A percentile compares a stretch with the other conserved stretches of the same genome.
These are phyloP conservation scores for Pycnonotus jocosus DNA, from an alignment of 2,113 vertebrate genomes.

Conservation along the genomic window DNA sequence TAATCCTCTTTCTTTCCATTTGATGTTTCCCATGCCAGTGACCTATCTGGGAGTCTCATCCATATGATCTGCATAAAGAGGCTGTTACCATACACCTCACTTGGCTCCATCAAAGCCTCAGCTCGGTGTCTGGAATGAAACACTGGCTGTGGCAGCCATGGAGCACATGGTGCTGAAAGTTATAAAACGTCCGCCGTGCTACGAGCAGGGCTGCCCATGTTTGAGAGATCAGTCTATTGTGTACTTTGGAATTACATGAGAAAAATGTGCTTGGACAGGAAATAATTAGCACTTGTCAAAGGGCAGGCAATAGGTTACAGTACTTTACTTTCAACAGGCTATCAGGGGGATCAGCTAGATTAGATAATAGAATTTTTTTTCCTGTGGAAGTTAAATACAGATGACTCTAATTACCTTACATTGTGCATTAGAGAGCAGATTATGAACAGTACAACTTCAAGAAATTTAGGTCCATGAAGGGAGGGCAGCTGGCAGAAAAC, in stretches of 20 bases:
- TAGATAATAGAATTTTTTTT: conserved; percentile 74
- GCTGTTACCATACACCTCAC: conserved; percentile 75
- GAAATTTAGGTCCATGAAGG: conserved; percentile 57
- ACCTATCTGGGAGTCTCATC: conserved; percentile 68
- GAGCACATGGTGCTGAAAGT: conserved; percentile 78
- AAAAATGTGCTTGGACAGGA: conserved; percentile 79
- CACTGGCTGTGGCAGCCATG: conserved; percentile 67
- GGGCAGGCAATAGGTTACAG: conserved; percentile 79
- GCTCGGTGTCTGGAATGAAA: conserved; percentile 65
- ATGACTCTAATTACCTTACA: conserved; percentile 71
- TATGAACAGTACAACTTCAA: conserved; percentile 50
- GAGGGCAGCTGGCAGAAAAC: neutral
- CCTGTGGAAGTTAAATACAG: conserved; percentile 71
- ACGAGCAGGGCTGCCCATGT: conserved; percentile 34
- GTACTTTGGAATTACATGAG: conserved; percentile 66
- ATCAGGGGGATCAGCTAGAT: conserved; percentile 75
- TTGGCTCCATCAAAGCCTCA: conserved; percentile 72
- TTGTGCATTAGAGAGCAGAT: conserved; percentile 58
- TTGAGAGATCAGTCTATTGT: conserved; percentile 65
- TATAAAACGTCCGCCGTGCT: conserved; percentile 67
- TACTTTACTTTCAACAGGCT: conserved; percentile 73
- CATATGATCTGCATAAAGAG: conserved; percentile 77
- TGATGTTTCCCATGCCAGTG: conserved; percentile 73
- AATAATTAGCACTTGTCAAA: conserved; percentile 82
- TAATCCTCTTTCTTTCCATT: conserved; percentile 58